Base-by-base conservation (phyloP, 2,888 invertebrate genomes). In the Nasonovia ribisnigri region DNA sequence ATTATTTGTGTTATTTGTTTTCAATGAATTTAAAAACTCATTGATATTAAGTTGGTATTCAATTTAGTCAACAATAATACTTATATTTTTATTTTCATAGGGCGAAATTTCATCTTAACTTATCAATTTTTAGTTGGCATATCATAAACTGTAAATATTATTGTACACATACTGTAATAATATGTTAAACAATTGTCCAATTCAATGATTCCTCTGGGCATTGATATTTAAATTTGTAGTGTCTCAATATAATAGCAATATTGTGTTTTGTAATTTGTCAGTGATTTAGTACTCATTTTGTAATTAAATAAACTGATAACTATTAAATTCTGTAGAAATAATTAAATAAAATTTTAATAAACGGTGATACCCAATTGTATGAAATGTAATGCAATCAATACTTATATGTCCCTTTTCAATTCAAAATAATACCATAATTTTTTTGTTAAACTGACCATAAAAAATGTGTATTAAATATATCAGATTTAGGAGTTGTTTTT, bases 271-370 rank as follows among this genome's bases (percentile, higher is more conserved):
- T 46, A 20, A 60, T 60, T 89, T 89, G 42, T 57, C 16, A 46
- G 43, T n/a, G 43, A 89, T 89, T 89, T 16, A 43, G 42, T 16
- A n/a, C 16, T 43, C 42, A 57, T 88, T 57, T 29, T 57, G 5
- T 89, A 89, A 89, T 89, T 89, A 88, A 88, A 36, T 51, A 16
- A 26, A 88, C 42, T 88, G 57, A 90, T 90, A 60, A n/a, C 20
- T 67, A 90, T 90, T 90, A 90, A 46, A 36, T 57, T 90, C 48
- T 43, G 36, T 43, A 77, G 48, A 24, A 67, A 46, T 48, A 60
- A 90, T 90, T 67, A 67, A n/a, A 46, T 16, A 36, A 11, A 36
- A 77, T 67, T 48, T 46, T 90, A 36, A 77, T 89, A 77, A 48
- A 77, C 43, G 77, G 60, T 89, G 77, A 43, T 24, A 57, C 57